Base-by-base conservation (phyloP, 2,113 vertebrate species). In the Trichechus manatus region DNA sequence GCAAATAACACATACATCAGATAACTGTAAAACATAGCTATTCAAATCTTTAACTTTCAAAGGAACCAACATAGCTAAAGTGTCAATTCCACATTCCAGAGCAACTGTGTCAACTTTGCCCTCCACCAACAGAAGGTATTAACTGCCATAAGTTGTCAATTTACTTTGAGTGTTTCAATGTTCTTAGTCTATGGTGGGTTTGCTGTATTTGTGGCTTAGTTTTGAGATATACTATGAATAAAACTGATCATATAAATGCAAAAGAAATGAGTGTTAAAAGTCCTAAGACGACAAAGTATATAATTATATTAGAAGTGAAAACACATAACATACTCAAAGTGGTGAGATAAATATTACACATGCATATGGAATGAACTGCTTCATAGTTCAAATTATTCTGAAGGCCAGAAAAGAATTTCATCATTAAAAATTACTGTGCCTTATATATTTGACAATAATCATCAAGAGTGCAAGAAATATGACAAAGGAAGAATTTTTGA, bases 221-320 rank as follows among this genome's bases (percentile, higher is more conserved):
- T 93, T 70, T 85, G 29, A 81, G 22, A 44, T 70, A 36, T 25
- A 85, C 75, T 66, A 29, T 33, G 64, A 80, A 59, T 64, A 91
- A 78, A 95, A 83, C 61, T 23, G 5, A 93, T 50, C 23, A 39
- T 20, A 17, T 70, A 95, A 88, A 31, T 70, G 5, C 39, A 85
- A 95, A 85, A 91, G 42, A 75, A 91, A 27, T 64, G 0, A 44
- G 25, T 77, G 56, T 89, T 61, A 29, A 64, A 95, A 84, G 25
- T 79, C 63, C 15, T 66, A 85, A 44, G 68, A 86, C 82, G 50
- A 94, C 31, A 87, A 90, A 93, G 72, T 1, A 61, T 20, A 39
- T 20, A 93, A 85, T 66, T 89, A 77, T 15, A 74, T 92, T 86
- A 63, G 33, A 91, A 87, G 39, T 93, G n/a, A 93, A 93, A 93